A percentile compares a stretch with the other conserved stretches of the same genome.
phyloP scores from a whole-genome alignment of 2,888 invertebrate genomes.

The Rhyacophila evoluta region DNA sequence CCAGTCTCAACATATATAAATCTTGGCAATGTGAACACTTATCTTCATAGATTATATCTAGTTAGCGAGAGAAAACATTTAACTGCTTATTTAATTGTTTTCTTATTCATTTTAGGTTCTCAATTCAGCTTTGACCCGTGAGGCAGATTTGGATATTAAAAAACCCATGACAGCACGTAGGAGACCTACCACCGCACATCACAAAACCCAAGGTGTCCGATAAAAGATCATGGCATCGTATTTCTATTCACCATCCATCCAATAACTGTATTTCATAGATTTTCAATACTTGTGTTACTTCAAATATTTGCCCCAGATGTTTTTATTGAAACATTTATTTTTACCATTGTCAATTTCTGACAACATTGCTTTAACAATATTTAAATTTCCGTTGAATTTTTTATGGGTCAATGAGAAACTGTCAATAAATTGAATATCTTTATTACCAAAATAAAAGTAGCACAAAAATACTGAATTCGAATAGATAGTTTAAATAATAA shows the following conservation, averaged over 20 bases:
- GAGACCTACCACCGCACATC: slow-evolving; percentile 60
- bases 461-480: background rate
- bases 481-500: background rate
- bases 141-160: slow-evolving; percentile 57
- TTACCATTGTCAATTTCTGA: background rate
- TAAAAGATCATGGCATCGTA: slow-evolving; percentile 28
- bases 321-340: background rate
- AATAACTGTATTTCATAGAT: slow-evolving; percentile 17
- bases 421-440: background rate
- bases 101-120: slow-evolving; percentile 57
- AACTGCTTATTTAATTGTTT: no score
- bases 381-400: background rate
- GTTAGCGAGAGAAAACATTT: no score
- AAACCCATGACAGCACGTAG: slow-evolving; percentile 55
- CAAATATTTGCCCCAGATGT: background rate
- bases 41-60: no score
- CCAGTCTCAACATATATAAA: no score
- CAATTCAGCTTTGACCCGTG: slow-evolving; percentile 59
- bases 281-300: background rate
- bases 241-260: slow-evolving; percentile 29
- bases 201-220: slow-evolving; percentile 56
- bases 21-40: no score
- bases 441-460: background rate
- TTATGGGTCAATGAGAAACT: background rate
- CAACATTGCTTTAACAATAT: background rate